Evolutionary conservation across 2,797 vertebrate genomes (phyloP).

Genomic region (Diplodus sargus): DNA sequence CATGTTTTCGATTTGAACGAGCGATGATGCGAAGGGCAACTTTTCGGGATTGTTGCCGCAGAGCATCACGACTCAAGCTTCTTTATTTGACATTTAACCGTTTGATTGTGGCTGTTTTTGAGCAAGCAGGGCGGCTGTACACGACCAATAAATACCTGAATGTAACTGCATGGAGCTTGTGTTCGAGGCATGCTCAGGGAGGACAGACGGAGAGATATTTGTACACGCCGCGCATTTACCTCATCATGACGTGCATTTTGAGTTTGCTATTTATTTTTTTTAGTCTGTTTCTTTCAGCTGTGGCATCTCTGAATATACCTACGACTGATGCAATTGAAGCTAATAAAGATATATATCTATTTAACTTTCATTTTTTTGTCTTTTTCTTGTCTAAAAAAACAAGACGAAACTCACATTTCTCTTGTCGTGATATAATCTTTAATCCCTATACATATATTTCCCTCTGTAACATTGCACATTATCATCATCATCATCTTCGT

Average conservation of each 20-base stretch:
- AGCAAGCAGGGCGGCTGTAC: background rate
- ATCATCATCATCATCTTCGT: constrained; percentile 56
- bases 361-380: constrained; percentile 30
- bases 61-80: background rate
- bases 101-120: constrained; percentile 10
- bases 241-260: constrained; percentile 30
- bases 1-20: constrained; percentile 47
- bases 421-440: constrained; percentile 79
- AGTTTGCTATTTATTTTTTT: constrained; percentile 8
- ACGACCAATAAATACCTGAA: background rate
- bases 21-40: background rate
- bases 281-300: constrained; percentile 37
- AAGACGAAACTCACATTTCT: background rate
- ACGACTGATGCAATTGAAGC: constrained; percentile 53
- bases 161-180: constrained; percentile 68
- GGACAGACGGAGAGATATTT: constrained; percentile 18
- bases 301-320: constrained; percentile 46
- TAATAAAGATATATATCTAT: constrained; percentile 63
- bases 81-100: background rate
- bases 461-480: constrained; percentile 82
- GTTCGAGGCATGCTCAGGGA: constrained; percentile 67
- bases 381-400: constrained; percentile 5
- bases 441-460: constrained; percentile 80
- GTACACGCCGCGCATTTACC: constrained; percentile 30
- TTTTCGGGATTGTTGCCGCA: background rate